Evolutionary conservation across 2,797 vertebrate species (phyloP).

Genomic region (Monodelphis domestica): DNA sequence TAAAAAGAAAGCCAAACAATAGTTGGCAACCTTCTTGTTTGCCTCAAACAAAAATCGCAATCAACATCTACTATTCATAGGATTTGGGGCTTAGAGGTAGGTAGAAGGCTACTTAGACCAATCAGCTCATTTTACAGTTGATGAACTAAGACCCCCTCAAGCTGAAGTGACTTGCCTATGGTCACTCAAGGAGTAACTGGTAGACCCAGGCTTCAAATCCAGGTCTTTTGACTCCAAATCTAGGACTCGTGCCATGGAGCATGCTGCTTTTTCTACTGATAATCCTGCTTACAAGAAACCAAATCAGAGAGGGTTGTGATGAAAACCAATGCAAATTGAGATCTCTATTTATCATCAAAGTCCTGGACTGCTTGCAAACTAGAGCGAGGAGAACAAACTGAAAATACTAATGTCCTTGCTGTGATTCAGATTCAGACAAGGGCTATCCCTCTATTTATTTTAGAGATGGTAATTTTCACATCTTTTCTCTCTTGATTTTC

Average conservation of each 20-base stretch:
- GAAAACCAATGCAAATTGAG: constrained; percentile 19
- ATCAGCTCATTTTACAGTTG: not conserved
- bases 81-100: not conserved
- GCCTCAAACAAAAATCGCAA: not conserved
- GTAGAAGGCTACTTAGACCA: not conserved
- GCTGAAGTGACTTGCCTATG: not conserved
- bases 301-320: not conserved
- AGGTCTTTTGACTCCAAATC: not conserved
- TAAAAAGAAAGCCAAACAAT: not conserved
- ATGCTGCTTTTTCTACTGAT: not conserved
- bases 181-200: not conserved
- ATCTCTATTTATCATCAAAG: constrained; percentile 52
- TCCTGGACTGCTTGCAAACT: constrained; percentile 26
- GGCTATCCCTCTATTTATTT: constrained; percentile 59
- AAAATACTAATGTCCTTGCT: constrained; percentile 50
- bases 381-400: constrained; percentile 53
- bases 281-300: constrained; percentile 6
- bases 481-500: constrained; percentile 36
- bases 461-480: constrained; percentile 43
- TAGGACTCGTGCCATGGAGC: not conserved
- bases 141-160: not conserved
- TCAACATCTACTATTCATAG: not conserved
- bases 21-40: not conserved
- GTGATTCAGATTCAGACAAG: not conserved
- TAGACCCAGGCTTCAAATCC: not conserved